A percentile compares a stretch with the other conserved stretches of the same genome.
Evolutionary conservation across 2,113 vertebrate species (phyloP).

Genomic region (Mastomys coucha): DNA sequence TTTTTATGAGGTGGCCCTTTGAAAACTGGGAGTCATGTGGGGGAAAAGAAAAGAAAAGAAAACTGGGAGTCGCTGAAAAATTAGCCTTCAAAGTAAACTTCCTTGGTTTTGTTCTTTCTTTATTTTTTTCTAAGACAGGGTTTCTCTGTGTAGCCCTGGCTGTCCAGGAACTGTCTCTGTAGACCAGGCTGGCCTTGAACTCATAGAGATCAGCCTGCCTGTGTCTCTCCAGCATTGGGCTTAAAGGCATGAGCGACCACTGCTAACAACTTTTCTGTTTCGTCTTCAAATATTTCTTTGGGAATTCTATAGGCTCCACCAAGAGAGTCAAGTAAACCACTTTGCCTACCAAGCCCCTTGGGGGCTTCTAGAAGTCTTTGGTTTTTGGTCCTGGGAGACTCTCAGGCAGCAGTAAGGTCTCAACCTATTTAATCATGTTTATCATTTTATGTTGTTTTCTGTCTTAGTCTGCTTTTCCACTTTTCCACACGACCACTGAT

Average conservation of each 20-base stretch:
- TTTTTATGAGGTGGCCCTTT: background rate
- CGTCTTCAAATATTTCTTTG: background rate
- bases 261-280: background rate
- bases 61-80: background rate
- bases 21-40: background rate
- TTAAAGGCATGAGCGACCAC: background rate
- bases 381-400: background rate
- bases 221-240: background rate
- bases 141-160: background rate
- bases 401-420: background rate
- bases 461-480: background rate
- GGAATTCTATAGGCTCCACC: background rate
- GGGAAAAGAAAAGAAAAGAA: background rate
- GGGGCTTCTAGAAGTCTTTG: background rate
- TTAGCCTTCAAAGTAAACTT: background rate
- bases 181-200: background rate
- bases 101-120: background rate
- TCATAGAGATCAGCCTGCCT: background rate
- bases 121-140: background rate
- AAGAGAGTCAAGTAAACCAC: background rate
- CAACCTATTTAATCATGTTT: background rate
- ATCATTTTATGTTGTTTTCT: background rate
- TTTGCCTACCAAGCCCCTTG: background rate
- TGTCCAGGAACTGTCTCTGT: background rate
- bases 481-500: background rate